Evolutionary conservation across 2,888 invertebrate genomes (phyloP), one percentile per base, ranked within the genome.

Genomic region (Latrodectus hesperus): DNA sequence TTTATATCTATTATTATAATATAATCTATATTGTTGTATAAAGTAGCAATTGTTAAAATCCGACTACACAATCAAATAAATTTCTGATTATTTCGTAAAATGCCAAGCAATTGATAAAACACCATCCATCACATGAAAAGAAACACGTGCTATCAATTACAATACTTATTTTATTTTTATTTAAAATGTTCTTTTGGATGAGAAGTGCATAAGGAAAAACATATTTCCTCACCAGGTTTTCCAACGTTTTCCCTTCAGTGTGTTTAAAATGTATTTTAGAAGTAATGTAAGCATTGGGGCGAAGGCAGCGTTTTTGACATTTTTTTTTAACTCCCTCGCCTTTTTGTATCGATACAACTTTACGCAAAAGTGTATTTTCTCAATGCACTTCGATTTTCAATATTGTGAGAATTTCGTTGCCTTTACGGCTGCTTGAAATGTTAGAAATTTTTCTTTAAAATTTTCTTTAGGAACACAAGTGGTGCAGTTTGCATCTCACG

Each of bases 211-310:
- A 38, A 38, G 6, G 38, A 38, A 38, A 38, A 38, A 38, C 38
- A 38, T 6, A 38, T 38, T 38, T 38, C 38, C 38, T 38, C 38
- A 38, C 3, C 38, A 38, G 38, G 38, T 38, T 38, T 49, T 71
- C 71, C 51, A 16, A 51, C 1, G 38, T 51, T 49, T 53, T 26
- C 53, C 73, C 55, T 53, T 74, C 26, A 55, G 71, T 14, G 71
- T 60, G 71, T 79, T 79, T 79, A 79, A 79, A 79, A 71, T 71
- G 79, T 71, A 71, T 79, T 79, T 60, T 51, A 38, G 71, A 51
- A 71, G 60, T 79, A 71, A 67, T 67, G 71, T 53, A 71, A 70
- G 26, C 60, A 71, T 55, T 52, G 71, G 71, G n/a, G 51, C 53
- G n/a, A 68, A 16, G 26, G 22, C 6, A 22, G 17, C 49, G 60